Evolutionary conservation across 2,888 invertebrate genomes (phyloP).

Genomic region (Hydriomena furcata): DNA sequence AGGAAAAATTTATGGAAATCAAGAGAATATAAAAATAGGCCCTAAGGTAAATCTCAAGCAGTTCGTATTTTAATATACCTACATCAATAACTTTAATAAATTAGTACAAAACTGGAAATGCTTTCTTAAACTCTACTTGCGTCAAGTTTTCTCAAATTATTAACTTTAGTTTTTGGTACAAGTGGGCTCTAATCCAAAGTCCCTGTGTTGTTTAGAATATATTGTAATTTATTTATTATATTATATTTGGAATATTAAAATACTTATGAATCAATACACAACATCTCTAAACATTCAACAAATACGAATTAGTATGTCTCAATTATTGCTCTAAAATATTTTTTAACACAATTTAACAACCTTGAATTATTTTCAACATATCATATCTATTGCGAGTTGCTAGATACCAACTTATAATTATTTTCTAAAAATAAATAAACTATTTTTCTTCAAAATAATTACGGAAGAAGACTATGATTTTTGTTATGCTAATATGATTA

Average conservation of each 20-base stretch:
- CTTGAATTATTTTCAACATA: too few relatives aligned
- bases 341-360: neutral
- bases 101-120: slow-evolving; percentile 2
- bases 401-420: too few relatives aligned
- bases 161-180: slow-evolving; percentile 1
- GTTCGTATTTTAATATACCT: too few relatives aligned
- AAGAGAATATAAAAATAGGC: too few relatives aligned
- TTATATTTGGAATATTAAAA: slow-evolving; percentile 2
- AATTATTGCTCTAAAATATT: neutral
- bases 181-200: slow-evolving; percentile 11
- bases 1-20: too few relatives aligned
- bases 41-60: too few relatives aligned
- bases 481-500: too few relatives aligned
- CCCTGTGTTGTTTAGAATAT: slow-evolving; percentile 19
- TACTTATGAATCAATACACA: neutral
- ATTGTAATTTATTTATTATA: neutral
- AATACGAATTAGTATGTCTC: neutral
- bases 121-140: slow-evolving; percentile 1
- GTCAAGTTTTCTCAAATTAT: neutral
- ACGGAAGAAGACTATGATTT: too few relatives aligned
- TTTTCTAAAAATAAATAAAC: too few relatives aligned
- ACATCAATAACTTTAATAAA: too few relatives aligned
- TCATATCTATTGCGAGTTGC: too few relatives aligned
- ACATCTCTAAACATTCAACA: slow-evolving; percentile 1
- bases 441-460: too few relatives aligned